Evolutionary conservation across 2,888 invertebrate genomes (phyloP), one percentile per base, ranked within the genome.

Genomic region (Hydriomena furcata): DNA sequence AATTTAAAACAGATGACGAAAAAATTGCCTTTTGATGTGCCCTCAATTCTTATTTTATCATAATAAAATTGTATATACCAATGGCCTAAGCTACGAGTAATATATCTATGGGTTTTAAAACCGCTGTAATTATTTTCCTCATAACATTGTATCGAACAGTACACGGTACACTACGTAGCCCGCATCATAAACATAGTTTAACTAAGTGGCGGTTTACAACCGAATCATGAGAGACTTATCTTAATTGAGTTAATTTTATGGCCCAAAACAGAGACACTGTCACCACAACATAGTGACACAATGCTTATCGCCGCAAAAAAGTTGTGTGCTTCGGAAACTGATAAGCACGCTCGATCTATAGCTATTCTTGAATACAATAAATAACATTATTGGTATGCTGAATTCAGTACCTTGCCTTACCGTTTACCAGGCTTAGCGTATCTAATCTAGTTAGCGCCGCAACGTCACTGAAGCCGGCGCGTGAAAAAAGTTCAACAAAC

Each of bases 401-500:
- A 66, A 73, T 76, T 75, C 66, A 54, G 63, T 68, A 47, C 60
- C 55, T 55, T 55, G 58, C 62, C 53, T 60, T 61, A 62, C 69
- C 71, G 68, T 71, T 72, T 72, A 78, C 77, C 59, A 68, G 78
- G 79, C 80, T 84, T 74, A 83, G 67, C 76, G 73, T 80, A 75
- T 75, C 76, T 87, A 85, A 86, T 86, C 86, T 79, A 77, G 79
- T 88, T 87, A 86, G 76, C 63, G 69, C 58, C 80, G 82, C 84
- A 85, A 85, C 84, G 85, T 85, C 87, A 84, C 76, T 52, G 74
- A 78, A 80, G 79, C 79, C 78, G 78, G 73, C 74, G 73, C 74
- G 76, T 72, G 78, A 72, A 77, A 83, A 82, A 85, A 88, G 87
- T 87, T 88, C 86, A 86, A 84, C 81, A 86, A 88, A 87, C 87